Base-by-base conservation (phyloP, 2,888 invertebrate genomes). In the Carterocephalus palaemon region DNA sequence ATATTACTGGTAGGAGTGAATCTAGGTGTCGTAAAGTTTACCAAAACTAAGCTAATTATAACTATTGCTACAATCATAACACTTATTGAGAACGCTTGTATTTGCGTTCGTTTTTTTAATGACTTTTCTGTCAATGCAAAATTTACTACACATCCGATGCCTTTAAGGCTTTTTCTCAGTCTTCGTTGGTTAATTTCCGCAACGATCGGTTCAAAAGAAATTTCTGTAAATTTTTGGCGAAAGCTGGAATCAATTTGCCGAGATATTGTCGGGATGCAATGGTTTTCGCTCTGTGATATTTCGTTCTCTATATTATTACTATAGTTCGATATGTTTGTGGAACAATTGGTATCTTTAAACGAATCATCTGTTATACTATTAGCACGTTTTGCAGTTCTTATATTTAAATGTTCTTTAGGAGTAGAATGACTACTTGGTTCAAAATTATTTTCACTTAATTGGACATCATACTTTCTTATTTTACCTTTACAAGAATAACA, bases 31-130 rank as follows among this genome's bases (percentile, higher is more conserved):
- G 84, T 83, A 74, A 84, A 82, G 68, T 86, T 86, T 42, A 86
- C 84, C 67, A 88, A 74, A 67, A 87, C 64, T 67, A 88, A 80
- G 73, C 84, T 83, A 70, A 87, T 84, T 16, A 82, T 70, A 67
- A 87, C 71, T 48, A 88, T 84, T 50, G 87, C 84, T 66, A 88
- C 62, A 60, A 88, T 80, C 82, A 86, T 85, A 63, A 86, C 74
- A 74, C 83, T 85, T 73, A 86, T 83, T 80, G 86, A 86, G 78
- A 84, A 86, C 48, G 85, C 85, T 68, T 84, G 83, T 64, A 88
- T 83, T 70, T 84, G 85, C 54, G 79, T 86, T 60, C 82, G 69
- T 60, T 83, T 87, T 53, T 83, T 85, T 26, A 83, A 69, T 46
- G 80, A 73, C 57, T 75, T 81, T 57, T 86, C 83, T 57, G 75